phyloP scores from a whole-genome alignment of 2,113 vertebrate genomes.

The Suncus etruscus region DNA sequence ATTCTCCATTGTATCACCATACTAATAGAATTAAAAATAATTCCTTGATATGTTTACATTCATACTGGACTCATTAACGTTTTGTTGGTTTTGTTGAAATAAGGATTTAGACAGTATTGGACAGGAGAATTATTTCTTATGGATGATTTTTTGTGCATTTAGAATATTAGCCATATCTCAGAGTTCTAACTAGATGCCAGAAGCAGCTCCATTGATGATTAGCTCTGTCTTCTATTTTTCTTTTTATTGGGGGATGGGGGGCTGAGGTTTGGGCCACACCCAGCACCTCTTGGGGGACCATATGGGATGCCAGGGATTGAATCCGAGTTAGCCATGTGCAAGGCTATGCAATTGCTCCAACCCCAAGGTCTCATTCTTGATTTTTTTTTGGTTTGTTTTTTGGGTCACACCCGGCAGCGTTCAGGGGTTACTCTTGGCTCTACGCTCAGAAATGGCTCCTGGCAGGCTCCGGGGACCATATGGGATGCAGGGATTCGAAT shows the following conservation, averaged over 20 bases:
- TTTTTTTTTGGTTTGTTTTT: no score
- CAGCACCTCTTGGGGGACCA: no score
- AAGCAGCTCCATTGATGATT: not conserved
- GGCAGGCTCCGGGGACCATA: no score
- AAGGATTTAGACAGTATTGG: not conserved
- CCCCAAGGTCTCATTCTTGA: no score
- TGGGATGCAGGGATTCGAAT: no score
- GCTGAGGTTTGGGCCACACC: no score
- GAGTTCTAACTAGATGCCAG: not conserved
- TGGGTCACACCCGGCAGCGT: no score
- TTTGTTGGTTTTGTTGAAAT: slow-evolving; percentile 48
- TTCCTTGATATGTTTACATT: slow-evolving; percentile 45
- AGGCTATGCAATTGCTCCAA: no score
- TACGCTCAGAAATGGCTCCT: no score
- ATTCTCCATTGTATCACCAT: slow-evolving; percentile 15
- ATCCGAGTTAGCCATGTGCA: no score
- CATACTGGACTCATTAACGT: slow-evolving; percentile 25
- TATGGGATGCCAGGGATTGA: no score
- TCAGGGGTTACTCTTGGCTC: no score
- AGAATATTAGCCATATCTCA: not conserved
- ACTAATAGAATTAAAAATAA: slow-evolving; percentile 55
- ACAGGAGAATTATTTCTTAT: not conserved
- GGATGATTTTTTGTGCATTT: not conserved
- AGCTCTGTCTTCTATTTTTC: slow-evolving; percentile 12
- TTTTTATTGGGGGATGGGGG: slow-evolving; percentile 21